Percentiles rank a stretch among this genome's conserved stretches.
phyloP scores from a whole-genome alignment of 2,888 invertebrate species.

The Limnephilus lunatus region DNA sequence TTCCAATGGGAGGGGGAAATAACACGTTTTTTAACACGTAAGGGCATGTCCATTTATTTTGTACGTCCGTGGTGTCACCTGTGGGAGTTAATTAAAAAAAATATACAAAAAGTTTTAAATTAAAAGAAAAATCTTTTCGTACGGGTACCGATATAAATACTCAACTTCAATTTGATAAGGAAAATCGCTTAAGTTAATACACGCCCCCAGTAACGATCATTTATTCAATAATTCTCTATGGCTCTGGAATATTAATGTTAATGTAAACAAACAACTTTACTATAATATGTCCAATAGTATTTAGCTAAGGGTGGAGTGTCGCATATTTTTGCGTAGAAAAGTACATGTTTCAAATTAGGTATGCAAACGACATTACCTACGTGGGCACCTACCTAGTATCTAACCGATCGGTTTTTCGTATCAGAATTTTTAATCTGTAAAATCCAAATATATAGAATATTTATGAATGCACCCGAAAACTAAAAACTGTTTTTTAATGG shows the following conservation, averaged over 20 bases:
- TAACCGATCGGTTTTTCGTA: background rate
- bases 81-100: too few relatives aligned
- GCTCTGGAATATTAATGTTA: background rate
- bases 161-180: background rate
- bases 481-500: too few relatives aligned
- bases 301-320: background rate
- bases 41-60: too few relatives aligned
- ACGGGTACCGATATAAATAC: background rate
- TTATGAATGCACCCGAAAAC: too few relatives aligned
- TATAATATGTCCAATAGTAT: background rate
- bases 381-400: background rate
- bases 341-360: background rate
- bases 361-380: background rate
- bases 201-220: background rate
- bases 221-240: background rate
- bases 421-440: background rate
- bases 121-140: background rate
- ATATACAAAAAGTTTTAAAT: too few relatives aligned
- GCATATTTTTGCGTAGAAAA: background rate
- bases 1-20: too few relatives aligned
- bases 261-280: background rate
- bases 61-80: too few relatives aligned
- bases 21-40: too few relatives aligned
- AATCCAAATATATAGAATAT: too few relatives aligned
- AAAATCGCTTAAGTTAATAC: background rate